Evolutionary conservation across 2,888 invertebrate species (phyloP), one percentile per base, ranked within the genome.

Genomic region (Lasioglossum lativentre): DNA sequence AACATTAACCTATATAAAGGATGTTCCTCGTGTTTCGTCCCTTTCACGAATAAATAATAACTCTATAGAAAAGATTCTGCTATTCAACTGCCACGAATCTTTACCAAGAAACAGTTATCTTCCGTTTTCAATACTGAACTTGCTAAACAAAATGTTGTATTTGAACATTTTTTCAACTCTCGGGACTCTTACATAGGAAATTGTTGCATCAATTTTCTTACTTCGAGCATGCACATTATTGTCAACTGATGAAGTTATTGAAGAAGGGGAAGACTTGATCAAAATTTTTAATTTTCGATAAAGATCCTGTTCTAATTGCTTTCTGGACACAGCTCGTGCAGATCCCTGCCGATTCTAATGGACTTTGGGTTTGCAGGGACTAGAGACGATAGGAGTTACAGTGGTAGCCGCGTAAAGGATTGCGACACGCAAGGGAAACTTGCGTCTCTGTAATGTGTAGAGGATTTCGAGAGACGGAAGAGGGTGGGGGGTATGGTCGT

Each of bases 341-440:
- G 23, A 52, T 10, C 23, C 52, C 23, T 52, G 52, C 10, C 23
- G 52, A 52, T 23, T 52, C 23, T 10, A 52, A 23, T 52, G 52
- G 23, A 52, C 23, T 52, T n/a, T 10, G 23, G 23, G 23, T 52
- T 23, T n/a, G 2, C 52, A 23, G 52, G 23, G 52, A 52, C 52
- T 23, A 23, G 52, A 52, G 52, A 52, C 52, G 52, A 23, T 4
- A 19, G 3, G 16, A 19, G 34, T 30, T 66, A 19, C 2, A 34
- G 19, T 10, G 66, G 66, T 6, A 6, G 10, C 34, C 30, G 66
- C 66, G 66, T 66, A 30, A 66, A 66, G 66, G 34, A 34, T 66
- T 19, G 47, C 27, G 79, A 73, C 66, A 66, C 66, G 12, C 63
- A 19, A 52, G 72, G 72, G 73, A 34, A 42, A 79, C 34, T 16